Conservation (phyloP, 1,140 invertebrate genomes). For the Cheumatopsyche charites region DNA sequence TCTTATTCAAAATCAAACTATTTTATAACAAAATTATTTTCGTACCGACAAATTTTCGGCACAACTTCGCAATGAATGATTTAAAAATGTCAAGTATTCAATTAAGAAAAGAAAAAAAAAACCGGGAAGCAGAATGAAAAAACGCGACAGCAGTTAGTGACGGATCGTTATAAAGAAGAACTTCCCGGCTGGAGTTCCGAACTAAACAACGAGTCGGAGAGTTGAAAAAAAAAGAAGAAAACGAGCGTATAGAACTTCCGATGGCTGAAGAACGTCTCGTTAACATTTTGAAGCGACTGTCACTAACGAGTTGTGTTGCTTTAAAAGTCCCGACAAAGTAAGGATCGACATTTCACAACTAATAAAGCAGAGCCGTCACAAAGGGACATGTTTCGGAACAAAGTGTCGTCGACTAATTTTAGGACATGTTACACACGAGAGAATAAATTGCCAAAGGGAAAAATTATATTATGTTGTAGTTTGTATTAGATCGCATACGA, state of each 20-base stretch:
- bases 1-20: not conserved
- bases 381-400: not conserved
- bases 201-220: conserved; percentile 23
- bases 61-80: too few species aligned
- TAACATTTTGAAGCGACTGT: conserved; percentile 42
- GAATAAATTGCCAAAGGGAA: too few species aligned
- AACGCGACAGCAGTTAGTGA: conserved; percentile 12
- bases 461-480: too few species aligned
- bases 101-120: conserved; percentile 6
- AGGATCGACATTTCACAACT: conserved; percentile 21
- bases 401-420: not conserved
- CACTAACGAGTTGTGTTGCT: conserved; percentile 15
- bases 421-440: not conserved
- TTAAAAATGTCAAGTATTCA: conserved; percentile 1
- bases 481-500: too few species aligned
- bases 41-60: too few species aligned
- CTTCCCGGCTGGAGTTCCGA: conserved; percentile 17
- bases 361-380: not conserved
- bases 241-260: conserved; percentile 29
- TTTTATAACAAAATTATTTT: not conserved
- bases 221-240: conserved; percentile 5
- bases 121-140: not conserved
- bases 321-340: conserved; percentile 10
- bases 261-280: conserved; percentile 42
- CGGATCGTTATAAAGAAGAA: conserved; percentile 24